These are phyloP conservation scores for Drosophila virilis DNA, from an alignment of 1,140 invertebrate genomes.

Conservation along the genomic window DNA sequence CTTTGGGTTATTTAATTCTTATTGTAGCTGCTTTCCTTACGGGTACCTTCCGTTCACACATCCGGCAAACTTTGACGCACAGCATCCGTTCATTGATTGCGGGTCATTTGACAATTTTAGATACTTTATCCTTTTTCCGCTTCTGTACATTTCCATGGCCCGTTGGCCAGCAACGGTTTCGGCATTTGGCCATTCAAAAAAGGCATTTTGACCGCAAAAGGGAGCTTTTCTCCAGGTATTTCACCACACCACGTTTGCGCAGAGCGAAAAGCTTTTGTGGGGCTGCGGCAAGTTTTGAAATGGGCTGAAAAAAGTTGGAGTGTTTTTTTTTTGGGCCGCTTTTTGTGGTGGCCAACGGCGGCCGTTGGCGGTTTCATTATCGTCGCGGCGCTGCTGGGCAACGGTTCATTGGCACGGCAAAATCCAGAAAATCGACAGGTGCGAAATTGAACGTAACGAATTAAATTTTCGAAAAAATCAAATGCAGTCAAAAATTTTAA, in stretches of 20 bases:
- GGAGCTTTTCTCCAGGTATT: conserved; percentile 26
- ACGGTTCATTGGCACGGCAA: conserved; percentile 55
- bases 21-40: no score
- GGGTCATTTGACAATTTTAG: conserved; percentile 36
- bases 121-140: neutral
- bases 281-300: conserved; percentile 10
- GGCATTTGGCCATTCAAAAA: conserved; percentile 34
- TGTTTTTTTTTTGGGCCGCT: conserved; percentile 8
- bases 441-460: conserved; percentile 31
- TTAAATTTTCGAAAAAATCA: conserved; percentile 20
- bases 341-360: conserved; percentile 47
- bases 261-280: conserved; percentile 28
- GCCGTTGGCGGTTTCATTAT: conserved; percentile 62
- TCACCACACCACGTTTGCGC: conserved; percentile 51
- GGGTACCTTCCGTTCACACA: conserved; percentile 1
- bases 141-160: neutral
- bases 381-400: conserved; percentile 69
- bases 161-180: conserved; percentile 1
- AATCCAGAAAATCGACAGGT: conserved; percentile 37
- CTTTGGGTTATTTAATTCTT: no score
- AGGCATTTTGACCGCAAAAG: conserved; percentile 4
- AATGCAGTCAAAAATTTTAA: conserved; percentile 34
- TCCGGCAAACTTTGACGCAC: conserved; percentile 13
- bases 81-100: conserved; percentile 40
- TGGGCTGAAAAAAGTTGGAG: conserved; percentile 16